phyloP scores from a whole-genome alignment of 1,140 invertebrate genomes.

The Maniola jurtina region DNA sequence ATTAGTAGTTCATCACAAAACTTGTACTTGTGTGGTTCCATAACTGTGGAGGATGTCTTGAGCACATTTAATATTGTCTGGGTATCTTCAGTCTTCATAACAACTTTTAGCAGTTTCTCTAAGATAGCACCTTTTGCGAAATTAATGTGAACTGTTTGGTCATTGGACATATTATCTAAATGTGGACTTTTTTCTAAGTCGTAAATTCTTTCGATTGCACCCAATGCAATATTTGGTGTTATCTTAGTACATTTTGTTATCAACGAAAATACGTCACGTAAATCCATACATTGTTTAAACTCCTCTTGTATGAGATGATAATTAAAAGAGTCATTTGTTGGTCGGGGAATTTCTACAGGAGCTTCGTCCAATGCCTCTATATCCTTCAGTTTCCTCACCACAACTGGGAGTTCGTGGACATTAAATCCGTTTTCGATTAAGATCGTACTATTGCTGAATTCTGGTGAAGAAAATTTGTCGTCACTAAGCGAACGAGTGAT shows the following conservation, averaged over 20 bases:
- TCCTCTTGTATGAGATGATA: conserved; percentile 72
- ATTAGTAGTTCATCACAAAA: conserved; percentile 82
- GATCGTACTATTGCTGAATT: conserved; percentile 75
- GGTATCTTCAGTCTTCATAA: conserved; percentile 72
- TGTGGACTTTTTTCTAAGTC: conserved; percentile 61
- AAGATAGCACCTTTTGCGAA: conserved; percentile 70
- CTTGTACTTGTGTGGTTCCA: conserved; percentile 77
- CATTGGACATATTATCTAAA: conserved; percentile 29
- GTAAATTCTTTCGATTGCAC: conserved; percentile 73
- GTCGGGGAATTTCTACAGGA: conserved; percentile 30
- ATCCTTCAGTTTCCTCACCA: conserved; percentile 80
- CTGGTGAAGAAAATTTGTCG: conserved; percentile 48
- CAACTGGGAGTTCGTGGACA: conserved; percentile 84
- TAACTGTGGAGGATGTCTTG: conserved; percentile 59
- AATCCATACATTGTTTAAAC: conserved; percentile 66
- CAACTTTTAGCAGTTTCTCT: conserved; percentile 69
- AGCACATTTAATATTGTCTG: conserved; percentile 70
- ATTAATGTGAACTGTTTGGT: conserved; percentile 55
- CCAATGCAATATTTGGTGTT: conserved; percentile 73
- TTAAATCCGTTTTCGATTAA: conserved; percentile 83
- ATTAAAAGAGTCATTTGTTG: conserved; percentile 47
- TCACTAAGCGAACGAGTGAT: conserved; percentile 49
- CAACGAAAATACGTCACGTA: conserved; percentile 69
- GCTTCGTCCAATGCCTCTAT: conserved; percentile 44
- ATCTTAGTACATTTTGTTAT: conserved; percentile 74